Evolutionary conservation across 2,888 invertebrate species (phyloP), one percentile per base, ranked within the genome.

Genomic region (Litoditis marina): DNA sequence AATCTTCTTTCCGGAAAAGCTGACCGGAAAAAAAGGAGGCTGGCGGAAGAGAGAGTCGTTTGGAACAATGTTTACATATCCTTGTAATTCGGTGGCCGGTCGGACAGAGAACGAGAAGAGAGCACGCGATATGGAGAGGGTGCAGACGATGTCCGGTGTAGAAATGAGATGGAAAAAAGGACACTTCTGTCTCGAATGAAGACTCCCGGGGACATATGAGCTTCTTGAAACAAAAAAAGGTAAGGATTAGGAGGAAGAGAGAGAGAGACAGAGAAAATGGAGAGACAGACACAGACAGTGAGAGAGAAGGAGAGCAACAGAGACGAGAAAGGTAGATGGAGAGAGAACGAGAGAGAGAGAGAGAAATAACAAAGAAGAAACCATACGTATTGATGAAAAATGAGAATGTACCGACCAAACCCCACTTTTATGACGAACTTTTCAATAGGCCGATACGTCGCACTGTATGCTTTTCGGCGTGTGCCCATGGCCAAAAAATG

Each of bases 191-290:
- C 25, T 44, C 25, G 25, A 44, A 22, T 19, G 25, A 44, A 44
- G 25, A 25, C 44, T 60, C 31, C 50, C 46, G 32, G 27, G 47
- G 57, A 47, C 13, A 53, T 44, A 46, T 44, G 27, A 27, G 11
- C 6, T 27, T 49, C 28, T 27, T 28, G 16, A 27, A 22, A 28
- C 11, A 4, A 22, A 32, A n/a, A 11, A 25, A 30, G 32, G 19
- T 28, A 31, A 11, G 31, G 47, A 44, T 46, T 4, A 11, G 3
- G 30, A 16, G 19, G 22, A 51, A 28, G 7, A 13, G 28, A 27
- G n/a, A 22, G 51, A 31, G 31, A 30, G 16, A n/a, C 28, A 30
- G 5, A 30, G 51, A 3, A 31, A n/a, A 42, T 42, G 11, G 16
- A 42, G 42, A 42, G 19, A 42, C 19, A 42, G 42, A 8, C 16